Base-by-base conservation (phyloP, 1,140 invertebrate species). In the Drosophila rhopaloa region DNA sequence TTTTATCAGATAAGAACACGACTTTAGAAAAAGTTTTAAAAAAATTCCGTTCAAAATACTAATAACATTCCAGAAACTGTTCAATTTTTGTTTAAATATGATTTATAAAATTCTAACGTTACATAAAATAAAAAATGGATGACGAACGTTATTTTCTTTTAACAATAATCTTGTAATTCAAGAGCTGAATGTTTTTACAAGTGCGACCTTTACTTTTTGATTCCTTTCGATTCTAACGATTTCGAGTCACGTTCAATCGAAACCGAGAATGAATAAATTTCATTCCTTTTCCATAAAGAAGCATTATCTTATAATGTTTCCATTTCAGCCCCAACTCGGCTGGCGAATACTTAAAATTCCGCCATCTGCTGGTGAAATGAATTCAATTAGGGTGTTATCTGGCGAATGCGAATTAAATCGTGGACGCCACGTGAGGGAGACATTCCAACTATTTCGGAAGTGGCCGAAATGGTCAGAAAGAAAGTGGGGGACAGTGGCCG, bases 401-500 rank as follows among this genome's bases (percentile, higher is more conserved):
- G 35, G 46, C 53, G 43, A 63, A 65, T 50, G 50, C 50, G 58
- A 67, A 57, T 44, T 57, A 66, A 76, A 76, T 67, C 24, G 44
- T 68, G 37, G 72, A 19, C 14, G 27, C 46, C 19, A 54, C 67
- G 32, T 41, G 5, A 32, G 53, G 54, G 14, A 51, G 48, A 14
- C 54, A 76, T 60, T 67, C 14, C 40, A 68, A 68, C 62, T 68
- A 68, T 68, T 76, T 75, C 51, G 32, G 38, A 74, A 73, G 35
- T 19, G 32, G 16, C 14, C 16, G n/a, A 55, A 60, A 27, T 19
- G 43, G 43, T 10, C 9, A 44, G 35, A 51, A 54, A 50, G 35
- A 16, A 37, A 11, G 19, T 11, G 51, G 19, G 43, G 71, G 75
- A 67, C 78, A 68, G 57, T 86, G 82, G 82, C 79, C 61, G 71